These are phyloP conservation scores for Dendroctonus ponderosae DNA, from an alignment of 1,140 invertebrate genomes.

Conservation along the genomic window DNA sequence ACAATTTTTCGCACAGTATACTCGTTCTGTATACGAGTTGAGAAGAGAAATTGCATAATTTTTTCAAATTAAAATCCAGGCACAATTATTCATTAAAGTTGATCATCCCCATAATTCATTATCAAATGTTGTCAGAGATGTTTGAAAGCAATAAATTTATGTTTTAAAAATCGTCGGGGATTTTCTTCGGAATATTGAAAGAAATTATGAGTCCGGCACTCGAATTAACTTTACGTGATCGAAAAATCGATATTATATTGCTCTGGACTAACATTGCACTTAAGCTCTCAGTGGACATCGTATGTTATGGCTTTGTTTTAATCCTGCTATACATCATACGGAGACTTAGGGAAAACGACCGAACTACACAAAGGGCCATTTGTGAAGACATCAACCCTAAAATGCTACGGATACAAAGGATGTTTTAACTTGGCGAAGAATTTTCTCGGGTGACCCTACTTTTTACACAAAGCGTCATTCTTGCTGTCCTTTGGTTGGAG, in stretches of 20 bases:
- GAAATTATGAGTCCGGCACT: neutral
- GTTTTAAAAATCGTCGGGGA: neutral
- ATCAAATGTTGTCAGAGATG: too few relatives aligned
- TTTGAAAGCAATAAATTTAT: too few relatives aligned
- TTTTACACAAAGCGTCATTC: slow-evolving; percentile 4
- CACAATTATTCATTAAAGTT: too few relatives aligned
- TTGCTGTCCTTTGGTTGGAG: neutral
- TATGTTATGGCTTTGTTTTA: slow-evolving; percentile 33
- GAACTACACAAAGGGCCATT: slow-evolving; percentile 22
- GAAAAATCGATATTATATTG: slow-evolving; percentile 30
- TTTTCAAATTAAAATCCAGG: too few relatives aligned
- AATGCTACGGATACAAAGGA: slow-evolving; percentile 19
- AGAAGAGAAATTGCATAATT: too few relatives aligned
- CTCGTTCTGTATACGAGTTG: too few relatives aligned
- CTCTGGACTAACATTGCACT: slow-evolving; percentile 28
- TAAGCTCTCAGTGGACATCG: slow-evolving; percentile 28
- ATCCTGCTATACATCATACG: slow-evolving; percentile 27
- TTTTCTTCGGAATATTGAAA: neutral
- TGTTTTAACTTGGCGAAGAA: slow-evolving; percentile 20
- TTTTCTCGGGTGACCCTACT: slow-evolving; percentile 7
- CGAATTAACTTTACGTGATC: slow-evolving; percentile 10
- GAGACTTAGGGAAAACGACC: slow-evolving; percentile 17
- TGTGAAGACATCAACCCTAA: slow-evolving; percentile 28
- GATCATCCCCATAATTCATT: too few relatives aligned
- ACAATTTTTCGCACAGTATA: too few relatives aligned